Percentiles rank a stretch among this genome's conserved stretches.
Evolutionary conservation across 2,888 invertebrate genomes (phyloP).

Genomic region (Leistus spinibarbis): DNA sequence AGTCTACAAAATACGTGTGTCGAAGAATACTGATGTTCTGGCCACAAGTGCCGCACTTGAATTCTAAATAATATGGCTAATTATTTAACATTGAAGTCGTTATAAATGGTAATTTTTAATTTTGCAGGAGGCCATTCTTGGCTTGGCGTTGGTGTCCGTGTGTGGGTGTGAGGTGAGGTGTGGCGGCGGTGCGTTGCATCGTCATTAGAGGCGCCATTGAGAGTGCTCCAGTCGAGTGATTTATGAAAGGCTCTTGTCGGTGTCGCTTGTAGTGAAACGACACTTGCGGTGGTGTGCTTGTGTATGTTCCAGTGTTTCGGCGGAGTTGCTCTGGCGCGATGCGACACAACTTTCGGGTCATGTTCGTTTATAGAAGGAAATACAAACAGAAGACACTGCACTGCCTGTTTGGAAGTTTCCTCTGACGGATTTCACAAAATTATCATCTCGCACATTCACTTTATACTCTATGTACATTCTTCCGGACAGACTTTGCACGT

Average conservation of each 20-base stretch:
- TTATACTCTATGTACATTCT: neutral
- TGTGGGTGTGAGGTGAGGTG: neutral
- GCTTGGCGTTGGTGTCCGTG: neutral
- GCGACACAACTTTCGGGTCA: constrained; percentile 22
- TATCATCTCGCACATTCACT: neutral
- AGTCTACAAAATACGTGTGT: too few species aligned
- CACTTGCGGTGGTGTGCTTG: constrained; percentile 30
- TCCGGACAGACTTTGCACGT: neutral
- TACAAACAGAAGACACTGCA: constrained; percentile 7
- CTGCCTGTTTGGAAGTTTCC: constrained; percentile 1
- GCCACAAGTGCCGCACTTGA: too few species aligned
- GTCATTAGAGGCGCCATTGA: constrained; percentile 46
- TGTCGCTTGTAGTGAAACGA: constrained; percentile 18
- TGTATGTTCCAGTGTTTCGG: constrained; percentile 22
- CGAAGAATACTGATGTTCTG: too few species aligned
- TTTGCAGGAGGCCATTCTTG: too few species aligned
- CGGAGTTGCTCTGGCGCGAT: neutral
- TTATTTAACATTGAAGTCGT: too few species aligned
- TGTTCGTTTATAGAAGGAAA: constrained; percentile 12
- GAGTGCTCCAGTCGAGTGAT: constrained; percentile 43
- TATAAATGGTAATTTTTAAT: too few species aligned
- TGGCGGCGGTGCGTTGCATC: constrained; percentile 29
- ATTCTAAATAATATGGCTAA: too few species aligned
- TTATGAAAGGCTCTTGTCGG: constrained; percentile 36
- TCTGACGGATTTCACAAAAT: neutral